phyloP scores from a whole-genome alignment of 2,797 vertebrate species.

The Eospalax fontanierii region DNA sequence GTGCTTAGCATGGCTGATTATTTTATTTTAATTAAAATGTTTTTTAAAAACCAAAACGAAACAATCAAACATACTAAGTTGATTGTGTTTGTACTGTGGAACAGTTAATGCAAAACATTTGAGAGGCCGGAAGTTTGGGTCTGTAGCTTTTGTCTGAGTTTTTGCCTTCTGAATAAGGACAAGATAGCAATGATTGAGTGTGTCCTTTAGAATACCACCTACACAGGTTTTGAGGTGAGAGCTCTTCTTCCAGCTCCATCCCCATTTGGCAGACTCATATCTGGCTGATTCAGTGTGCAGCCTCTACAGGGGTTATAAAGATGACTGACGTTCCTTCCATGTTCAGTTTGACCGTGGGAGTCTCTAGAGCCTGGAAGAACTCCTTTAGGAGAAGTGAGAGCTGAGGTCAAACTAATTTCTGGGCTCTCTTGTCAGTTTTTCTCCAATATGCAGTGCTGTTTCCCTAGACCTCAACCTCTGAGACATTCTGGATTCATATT shows the following conservation, averaged over 20 bases:
- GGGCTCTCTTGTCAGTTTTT: conserved; percentile 5
- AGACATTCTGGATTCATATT: conserved; percentile 3
- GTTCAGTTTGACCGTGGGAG: conserved; percentile 40
- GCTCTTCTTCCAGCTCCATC: background rate
- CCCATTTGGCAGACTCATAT: background rate
- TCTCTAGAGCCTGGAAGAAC: background rate
- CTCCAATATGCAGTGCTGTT: background rate
- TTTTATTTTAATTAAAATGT: conserved; percentile 81
- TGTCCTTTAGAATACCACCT: background rate
- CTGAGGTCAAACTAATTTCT: background rate
- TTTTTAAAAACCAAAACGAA: conserved; percentile 76
- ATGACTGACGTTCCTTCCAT: background rate
- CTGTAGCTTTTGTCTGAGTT: conserved; percentile 60
- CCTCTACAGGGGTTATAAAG: background rate
- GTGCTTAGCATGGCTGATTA: conserved; percentile 64
- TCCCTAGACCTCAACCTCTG: background rate
- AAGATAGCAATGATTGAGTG: background rate
- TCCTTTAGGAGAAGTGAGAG: background rate
- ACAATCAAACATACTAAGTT: conserved; percentile 75
- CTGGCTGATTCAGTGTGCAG: conserved; percentile 3
- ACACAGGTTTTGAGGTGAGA: background rate
- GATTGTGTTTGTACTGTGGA: conserved; percentile 81
- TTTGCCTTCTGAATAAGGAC: conserved; percentile 54
- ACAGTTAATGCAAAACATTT: conserved; percentile 84
- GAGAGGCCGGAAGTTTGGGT: conserved; percentile 68